Percentiles rank a stretch among this genome's conserved stretches.
Evolutionary conservation across 2,888 invertebrate genomes (phyloP).

Genomic region (Ennomos erosarius): DNA sequence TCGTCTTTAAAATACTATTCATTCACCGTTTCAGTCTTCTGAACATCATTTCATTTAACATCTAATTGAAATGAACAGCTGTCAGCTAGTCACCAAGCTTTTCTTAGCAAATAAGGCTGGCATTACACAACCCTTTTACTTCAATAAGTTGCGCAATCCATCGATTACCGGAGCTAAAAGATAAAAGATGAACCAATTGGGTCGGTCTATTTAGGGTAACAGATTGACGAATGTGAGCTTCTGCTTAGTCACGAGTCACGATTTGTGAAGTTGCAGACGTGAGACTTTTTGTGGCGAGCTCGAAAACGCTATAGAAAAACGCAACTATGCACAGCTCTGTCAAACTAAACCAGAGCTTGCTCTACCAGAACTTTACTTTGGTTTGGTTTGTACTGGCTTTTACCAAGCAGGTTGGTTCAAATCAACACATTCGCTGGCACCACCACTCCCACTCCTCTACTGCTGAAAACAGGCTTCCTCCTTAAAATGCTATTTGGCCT

Average conservation of each 20-base stretch:
- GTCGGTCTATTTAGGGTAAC: constrained; percentile 41
- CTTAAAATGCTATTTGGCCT: no score
- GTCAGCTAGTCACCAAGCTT: constrained; percentile 7
- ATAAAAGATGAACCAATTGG: constrained; percentile 31
- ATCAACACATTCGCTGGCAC: no score
- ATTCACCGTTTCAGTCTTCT: not conserved
- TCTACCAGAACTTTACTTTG: no score
- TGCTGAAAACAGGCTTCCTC: no score
- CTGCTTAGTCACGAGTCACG: constrained; percentile 40
- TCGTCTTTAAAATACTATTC: no score
- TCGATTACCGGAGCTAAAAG: constrained; percentile 29
- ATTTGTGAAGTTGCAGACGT: constrained; percentile 19
- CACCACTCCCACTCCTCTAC: no score
- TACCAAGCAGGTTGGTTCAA: no score
- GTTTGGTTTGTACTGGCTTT: no score
- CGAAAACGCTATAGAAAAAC: no score
- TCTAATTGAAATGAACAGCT: constrained; percentile 7
- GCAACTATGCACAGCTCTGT: no score
- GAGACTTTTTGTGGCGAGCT: constrained; percentile 9
- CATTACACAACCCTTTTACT: constrained; percentile 19
- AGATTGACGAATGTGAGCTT: constrained; percentile 35
- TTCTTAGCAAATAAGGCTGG: constrained; percentile 3
- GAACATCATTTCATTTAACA: not conserved
- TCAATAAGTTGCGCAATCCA: constrained; percentile 29
- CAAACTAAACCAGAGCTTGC: no score